These are phyloP conservation scores for Potamarius usumacintae DNA, from an alignment of 2,113 vertebrate species.

Conservation along the genomic window DNA sequence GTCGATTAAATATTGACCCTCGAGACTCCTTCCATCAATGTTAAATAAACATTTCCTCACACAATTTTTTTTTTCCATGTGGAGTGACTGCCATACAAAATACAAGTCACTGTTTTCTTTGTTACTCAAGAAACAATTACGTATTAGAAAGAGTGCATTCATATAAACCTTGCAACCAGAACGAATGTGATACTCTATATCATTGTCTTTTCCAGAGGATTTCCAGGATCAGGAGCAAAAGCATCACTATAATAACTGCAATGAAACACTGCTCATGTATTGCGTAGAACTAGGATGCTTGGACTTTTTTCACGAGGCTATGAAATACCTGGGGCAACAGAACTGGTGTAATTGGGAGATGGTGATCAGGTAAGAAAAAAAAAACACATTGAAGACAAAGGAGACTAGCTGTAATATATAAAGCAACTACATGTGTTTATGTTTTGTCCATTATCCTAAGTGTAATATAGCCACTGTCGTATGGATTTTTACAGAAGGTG, in stretches of 20 bases:
- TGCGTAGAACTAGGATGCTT: rapidly evolving
- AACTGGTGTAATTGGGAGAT: conserved; percentile 62
- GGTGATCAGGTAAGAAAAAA: conserved; percentile 56
- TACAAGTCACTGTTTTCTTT: no score
- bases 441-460: no score
- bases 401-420: not conserved
- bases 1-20: not conserved
- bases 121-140: not conserved
- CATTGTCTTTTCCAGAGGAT: conserved; percentile 50
- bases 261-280: rapidly evolving
- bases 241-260: rapidly evolving
- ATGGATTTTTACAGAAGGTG: no score
- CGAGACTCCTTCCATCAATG: no score
- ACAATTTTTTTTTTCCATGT: no score
- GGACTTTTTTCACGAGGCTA: rapidly evolving
- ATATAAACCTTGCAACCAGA: not conserved
- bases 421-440: not conserved
- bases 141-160: not conserved
- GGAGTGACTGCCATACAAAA: not conserved
- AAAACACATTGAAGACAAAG: not conserved
- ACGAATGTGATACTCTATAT: not conserved
- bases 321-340: conserved; percentile 35
- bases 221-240: conserved; percentile 56
- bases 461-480: no score
- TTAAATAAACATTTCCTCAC: no score